Conservation (phyloP, 92 coral and sea anemone species). For the Pocillopora meandrina region DNA sequence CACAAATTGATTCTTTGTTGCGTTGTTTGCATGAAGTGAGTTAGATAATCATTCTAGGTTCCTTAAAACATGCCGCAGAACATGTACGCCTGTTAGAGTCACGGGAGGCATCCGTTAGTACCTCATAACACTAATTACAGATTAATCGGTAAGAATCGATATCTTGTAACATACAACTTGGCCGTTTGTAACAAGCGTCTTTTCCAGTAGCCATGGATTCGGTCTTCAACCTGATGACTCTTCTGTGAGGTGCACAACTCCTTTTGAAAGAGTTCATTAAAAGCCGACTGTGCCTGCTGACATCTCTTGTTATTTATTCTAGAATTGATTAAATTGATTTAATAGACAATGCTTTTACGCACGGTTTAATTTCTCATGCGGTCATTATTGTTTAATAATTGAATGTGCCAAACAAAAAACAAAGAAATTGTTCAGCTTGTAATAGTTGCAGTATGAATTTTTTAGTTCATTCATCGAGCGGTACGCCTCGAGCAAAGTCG, state of each 20-base stretch:
- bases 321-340: not conserved
- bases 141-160: too few species aligned
- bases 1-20: not conserved
- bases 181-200: not conserved
- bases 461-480: not conserved
- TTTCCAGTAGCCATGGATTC: not conserved
- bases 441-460: not conserved
- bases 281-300: not conserved
- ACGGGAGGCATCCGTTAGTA: too few species aligned
- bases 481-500: not conserved
- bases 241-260: not conserved
- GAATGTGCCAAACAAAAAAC: not conserved
- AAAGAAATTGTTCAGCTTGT: not conserved
- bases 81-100: too few species aligned
- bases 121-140: too few species aligned
- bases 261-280: not conserved
- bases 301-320: not conserved
- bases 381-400: not conserved
- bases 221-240: not conserved
- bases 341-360: constrained; percentile 18
- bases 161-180: not conserved
- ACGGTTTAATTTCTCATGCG: constrained; percentile 10
- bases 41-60: not conserved
- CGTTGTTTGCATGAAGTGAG: too few species aligned
- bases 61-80: too few species aligned